Conservation (phyloP, 2,888 invertebrate species). For the Cheilosia scutellata region DNA sequence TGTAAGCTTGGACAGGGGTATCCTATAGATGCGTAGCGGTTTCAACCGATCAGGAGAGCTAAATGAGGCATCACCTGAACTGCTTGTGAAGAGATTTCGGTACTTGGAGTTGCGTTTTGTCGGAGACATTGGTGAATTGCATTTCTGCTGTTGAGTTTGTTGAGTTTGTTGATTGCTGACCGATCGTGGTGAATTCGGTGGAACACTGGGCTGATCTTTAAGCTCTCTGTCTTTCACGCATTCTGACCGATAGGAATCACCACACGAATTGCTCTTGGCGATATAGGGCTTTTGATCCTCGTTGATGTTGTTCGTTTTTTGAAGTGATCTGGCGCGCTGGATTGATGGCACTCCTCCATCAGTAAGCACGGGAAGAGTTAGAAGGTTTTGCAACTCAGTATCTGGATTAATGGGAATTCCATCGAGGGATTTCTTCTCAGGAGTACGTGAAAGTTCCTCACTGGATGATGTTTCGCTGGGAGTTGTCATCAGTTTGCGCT, state of each 20-base stretch:
- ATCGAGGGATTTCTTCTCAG: slow-evolving; percentile 62
- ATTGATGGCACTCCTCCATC: slow-evolving; percentile 77
- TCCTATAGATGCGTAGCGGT: slow-evolving; percentile 81
- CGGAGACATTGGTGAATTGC: slow-evolving; percentile 79
- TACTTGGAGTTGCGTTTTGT: slow-evolving; percentile 79
- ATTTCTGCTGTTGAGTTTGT: slow-evolving; percentile 52
- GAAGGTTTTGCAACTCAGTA: slow-evolving; percentile 78
- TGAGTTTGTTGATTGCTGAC: slow-evolving; percentile 61
- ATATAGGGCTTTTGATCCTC: slow-evolving; percentile 79
- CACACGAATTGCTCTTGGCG: slow-evolving; percentile 81
- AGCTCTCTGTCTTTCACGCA: slow-evolving; percentile 62
- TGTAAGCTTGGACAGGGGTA: slow-evolving; percentile 80
- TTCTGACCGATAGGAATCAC: slow-evolving; percentile 78
- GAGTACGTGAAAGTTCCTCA: slow-evolving; percentile 77
- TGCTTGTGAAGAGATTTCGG: slow-evolving; percentile 77
- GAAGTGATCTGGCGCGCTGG: slow-evolving; percentile 80
- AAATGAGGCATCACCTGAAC: slow-evolving; percentile 60
- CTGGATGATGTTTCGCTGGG: slow-evolving; percentile 79
- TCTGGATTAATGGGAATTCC: slow-evolving; percentile 78
- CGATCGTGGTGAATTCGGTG: slow-evolving; percentile 80
- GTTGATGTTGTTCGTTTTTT: slow-evolving; percentile 78
- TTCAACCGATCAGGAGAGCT: slow-evolving; percentile 79
- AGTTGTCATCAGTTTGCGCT: slow-evolving; percentile 77
- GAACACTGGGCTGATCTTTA: slow-evolving; percentile 75
- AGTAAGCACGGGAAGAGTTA: slow-evolving; percentile 78